These are phyloP conservation scores for Sminthurinus aureus DNA, from an alignment of 2,888 invertebrate genomes.

Conservation along the genomic window DNA sequence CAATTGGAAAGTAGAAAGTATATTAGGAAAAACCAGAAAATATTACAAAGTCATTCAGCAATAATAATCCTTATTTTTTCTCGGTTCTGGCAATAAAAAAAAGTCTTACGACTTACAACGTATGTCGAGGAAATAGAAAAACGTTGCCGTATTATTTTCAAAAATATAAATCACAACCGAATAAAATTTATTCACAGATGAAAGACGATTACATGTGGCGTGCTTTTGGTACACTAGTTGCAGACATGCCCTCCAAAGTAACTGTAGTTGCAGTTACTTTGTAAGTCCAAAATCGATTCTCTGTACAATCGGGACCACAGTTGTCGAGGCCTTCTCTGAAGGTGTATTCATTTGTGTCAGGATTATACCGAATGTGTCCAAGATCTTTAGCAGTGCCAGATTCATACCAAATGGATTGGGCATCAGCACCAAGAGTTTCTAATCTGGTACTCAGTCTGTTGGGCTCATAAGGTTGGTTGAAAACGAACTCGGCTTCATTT, in stretches of 20 bases:
- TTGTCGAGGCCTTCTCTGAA: slow-evolving; percentile 19
- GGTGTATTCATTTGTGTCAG: not conserved
- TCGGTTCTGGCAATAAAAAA: too few relatives aligned
- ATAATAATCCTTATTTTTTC: too few relatives aligned
- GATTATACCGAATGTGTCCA: not conserved
- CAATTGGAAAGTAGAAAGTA: too few relatives aligned
- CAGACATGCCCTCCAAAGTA: not conserved
- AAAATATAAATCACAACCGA: too few relatives aligned
- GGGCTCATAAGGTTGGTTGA: slow-evolving; percentile 3
- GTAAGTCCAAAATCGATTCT: slow-evolving; percentile 9
- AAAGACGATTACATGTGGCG: too few relatives aligned
- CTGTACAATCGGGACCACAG: slow-evolving; percentile 1
- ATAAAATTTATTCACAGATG: too few relatives aligned
- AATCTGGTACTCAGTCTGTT: not conserved
- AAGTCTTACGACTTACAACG: too few relatives aligned
- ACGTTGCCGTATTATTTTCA: too few relatives aligned
- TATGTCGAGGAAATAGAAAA: too few relatives aligned
- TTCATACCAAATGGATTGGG: slow-evolving; percentile 1
- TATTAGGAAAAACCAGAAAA: too few relatives aligned
- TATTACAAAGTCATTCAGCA: too few relatives aligned
- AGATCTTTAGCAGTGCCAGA: not conserved
- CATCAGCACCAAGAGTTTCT: not conserved
- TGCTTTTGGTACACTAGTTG: slow-evolving; percentile 8
- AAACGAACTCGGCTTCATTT: not conserved
- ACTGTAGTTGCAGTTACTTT: not conserved